Percentiles rank a stretch among this genome's conserved stretches.
Evolutionary conservation across 2,113 vertebrate species (phyloP).

Genomic region (Uropsilus gracilis): DNA sequence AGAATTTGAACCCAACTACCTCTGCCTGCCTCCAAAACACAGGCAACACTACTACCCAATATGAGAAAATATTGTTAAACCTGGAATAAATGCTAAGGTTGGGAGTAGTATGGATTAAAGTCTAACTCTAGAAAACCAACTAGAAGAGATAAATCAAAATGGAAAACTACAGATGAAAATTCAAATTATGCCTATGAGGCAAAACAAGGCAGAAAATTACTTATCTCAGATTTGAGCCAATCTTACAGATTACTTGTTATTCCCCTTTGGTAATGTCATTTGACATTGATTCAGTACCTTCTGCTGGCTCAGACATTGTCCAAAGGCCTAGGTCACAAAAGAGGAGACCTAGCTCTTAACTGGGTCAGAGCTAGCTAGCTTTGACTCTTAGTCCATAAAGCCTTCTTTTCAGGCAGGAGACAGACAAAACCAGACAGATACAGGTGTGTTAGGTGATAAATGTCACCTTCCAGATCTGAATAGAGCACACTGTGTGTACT

Average conservation of each 20-base stretch:
- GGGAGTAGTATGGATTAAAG: neutral
- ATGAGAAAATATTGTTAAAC: neutral
- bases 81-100: neutral
- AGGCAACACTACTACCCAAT: neutral
- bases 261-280: neutral
- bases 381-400: neutral
- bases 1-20: neutral
- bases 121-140: neutral
- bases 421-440: neutral
- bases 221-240: neutral
- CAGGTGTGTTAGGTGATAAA: neutral
- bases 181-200: neutral
- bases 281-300: neutral
- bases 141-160: neutral
- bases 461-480: neutral
- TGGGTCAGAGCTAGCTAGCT: too few species aligned
- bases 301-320: neutral
- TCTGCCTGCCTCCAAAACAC: neutral
- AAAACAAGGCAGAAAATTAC: neutral
- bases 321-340: neutral
- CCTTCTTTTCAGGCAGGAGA: neutral
- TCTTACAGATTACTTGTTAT: neutral
- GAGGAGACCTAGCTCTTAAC: neutral
- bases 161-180: neutral
- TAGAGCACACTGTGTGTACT: neutral